phyloP scores from a whole-genome alignment of 1,140 invertebrate species.

The Helicoverpa zea region DNA sequence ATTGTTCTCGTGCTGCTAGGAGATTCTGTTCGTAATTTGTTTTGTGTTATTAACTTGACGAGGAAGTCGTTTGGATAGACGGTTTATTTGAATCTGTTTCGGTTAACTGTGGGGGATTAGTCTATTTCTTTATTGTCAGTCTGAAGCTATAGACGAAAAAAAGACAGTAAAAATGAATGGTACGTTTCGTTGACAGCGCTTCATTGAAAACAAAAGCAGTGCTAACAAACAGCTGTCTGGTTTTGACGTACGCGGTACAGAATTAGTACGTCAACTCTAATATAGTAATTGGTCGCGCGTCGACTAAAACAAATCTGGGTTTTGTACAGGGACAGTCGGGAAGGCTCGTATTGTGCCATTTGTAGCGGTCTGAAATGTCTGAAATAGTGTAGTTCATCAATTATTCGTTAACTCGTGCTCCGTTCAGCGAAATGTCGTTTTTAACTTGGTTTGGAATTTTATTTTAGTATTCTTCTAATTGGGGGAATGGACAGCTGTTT shows the following conservation, averaged over 20 bases:
- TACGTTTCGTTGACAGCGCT: constrained; percentile 12
- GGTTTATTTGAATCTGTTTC: constrained; percentile 70
- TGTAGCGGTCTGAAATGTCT: constrained; percentile 41
- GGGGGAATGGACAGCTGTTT: constrained; percentile 9
- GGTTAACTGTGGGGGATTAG: constrained; percentile 15
- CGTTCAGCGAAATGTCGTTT: constrained; percentile 22
- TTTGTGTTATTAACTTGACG: constrained; percentile 84
- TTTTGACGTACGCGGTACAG: not conserved
- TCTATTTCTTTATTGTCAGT: not conserved
- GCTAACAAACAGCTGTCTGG: constrained; percentile 20
- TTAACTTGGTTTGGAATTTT: constrained; percentile 8
- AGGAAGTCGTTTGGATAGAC: constrained; percentile 80
- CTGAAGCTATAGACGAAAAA: not conserved
- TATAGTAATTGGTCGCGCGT: constrained; percentile 6
- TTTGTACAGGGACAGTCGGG: constrained; percentile 5
- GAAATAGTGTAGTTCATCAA: constrained; percentile 43
- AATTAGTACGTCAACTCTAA: constrained; percentile 33
- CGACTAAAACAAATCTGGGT: constrained; percentile 24
- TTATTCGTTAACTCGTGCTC: constrained; percentile 26
- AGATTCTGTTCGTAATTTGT: constrained; percentile 82
- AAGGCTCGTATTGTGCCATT: constrained; percentile 31
- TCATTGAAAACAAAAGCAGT: constrained; percentile 9
- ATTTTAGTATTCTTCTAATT: constrained; percentile 30
- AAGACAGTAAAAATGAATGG: not conserved
- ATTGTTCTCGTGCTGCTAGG: constrained; percentile 75